These are phyloP conservation scores for Ia io DNA, from an alignment of 2,113 vertebrate species.

Conservation along the genomic window DNA sequence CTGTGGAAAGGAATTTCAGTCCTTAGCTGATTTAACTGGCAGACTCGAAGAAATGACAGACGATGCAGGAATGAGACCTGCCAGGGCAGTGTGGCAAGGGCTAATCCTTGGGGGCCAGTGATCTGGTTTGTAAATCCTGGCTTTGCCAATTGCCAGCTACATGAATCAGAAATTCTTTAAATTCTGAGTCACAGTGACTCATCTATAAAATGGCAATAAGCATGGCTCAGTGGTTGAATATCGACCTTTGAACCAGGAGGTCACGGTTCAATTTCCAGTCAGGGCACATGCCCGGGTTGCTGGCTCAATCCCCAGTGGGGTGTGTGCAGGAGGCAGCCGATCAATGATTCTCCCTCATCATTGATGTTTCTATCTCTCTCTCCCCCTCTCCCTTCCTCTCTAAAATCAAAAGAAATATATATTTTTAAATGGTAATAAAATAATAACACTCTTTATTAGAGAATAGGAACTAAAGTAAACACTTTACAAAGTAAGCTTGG, in stretches of 20 bases:
- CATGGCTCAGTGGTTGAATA: too few species aligned
- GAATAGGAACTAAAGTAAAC: background rate
- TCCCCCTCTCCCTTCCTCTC: too few species aligned
- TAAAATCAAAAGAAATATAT: too few species aligned
- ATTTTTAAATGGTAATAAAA: background rate
- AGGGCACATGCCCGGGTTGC: too few species aligned
- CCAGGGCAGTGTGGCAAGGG: background rate
- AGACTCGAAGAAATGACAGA: background rate
- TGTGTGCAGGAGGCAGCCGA: too few species aligned
- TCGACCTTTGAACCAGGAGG: too few species aligned
- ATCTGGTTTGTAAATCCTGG: background rate
- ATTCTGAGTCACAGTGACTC: background rate
- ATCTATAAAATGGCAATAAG: background rate
- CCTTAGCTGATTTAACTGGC: background rate
- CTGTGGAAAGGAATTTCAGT: background rate
- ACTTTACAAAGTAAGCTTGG: background rate
- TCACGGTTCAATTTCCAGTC: too few species aligned
- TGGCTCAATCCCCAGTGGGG: too few species aligned
- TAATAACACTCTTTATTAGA: background rate
- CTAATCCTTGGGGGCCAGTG: background rate
- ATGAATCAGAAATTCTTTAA: background rate
- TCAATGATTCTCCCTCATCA: too few species aligned
- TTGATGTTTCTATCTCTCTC: too few species aligned
- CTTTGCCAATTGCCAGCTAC: background rate
- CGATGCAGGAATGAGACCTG: fast-evolving